Evolutionary conservation across 2,797 vertebrate species (phyloP).

Genomic region (Huso huso): DNA sequence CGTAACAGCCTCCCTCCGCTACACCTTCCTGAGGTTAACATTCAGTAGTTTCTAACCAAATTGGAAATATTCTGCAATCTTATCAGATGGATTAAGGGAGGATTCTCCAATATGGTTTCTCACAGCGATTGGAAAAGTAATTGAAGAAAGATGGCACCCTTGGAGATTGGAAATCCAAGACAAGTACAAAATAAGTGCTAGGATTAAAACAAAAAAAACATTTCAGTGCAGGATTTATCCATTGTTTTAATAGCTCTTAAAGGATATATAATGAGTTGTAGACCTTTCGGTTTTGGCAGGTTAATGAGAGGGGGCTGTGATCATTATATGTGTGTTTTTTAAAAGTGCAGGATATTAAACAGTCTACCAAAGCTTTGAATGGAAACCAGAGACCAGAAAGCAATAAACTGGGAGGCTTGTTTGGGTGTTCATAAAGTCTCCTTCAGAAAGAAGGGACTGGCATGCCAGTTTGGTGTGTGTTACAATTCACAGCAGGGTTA

Average conservation of each 20-base stretch:
- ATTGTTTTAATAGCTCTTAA: conserved; percentile 44
- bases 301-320: conserved; percentile 37
- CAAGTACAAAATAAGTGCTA: no score
- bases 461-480: background rate
- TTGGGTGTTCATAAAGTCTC: conserved; percentile 4
- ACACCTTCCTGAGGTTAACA: no score
- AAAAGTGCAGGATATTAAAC: background rate
- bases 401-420: background rate
- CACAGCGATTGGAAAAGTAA: no score
- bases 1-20: no score
- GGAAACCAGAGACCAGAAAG: background rate
- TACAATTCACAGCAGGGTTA: conserved; percentile 16
- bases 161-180: no score
- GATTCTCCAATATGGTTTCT: no score
- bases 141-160: no score
- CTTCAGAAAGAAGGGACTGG: no score
- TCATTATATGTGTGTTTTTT: conserved; percentile 9
- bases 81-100: no score
- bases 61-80: no score
- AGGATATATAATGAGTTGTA: conserved; percentile 42
- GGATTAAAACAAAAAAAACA: conserved; percentile 11
- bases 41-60: no score
- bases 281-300: conserved; percentile 47
- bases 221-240: conserved; percentile 41
- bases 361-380: background rate